These are phyloP conservation scores for Trichopoda pennipes DNA, from an alignment of 2,888 invertebrate species.

Conservation along the genomic window DNA sequence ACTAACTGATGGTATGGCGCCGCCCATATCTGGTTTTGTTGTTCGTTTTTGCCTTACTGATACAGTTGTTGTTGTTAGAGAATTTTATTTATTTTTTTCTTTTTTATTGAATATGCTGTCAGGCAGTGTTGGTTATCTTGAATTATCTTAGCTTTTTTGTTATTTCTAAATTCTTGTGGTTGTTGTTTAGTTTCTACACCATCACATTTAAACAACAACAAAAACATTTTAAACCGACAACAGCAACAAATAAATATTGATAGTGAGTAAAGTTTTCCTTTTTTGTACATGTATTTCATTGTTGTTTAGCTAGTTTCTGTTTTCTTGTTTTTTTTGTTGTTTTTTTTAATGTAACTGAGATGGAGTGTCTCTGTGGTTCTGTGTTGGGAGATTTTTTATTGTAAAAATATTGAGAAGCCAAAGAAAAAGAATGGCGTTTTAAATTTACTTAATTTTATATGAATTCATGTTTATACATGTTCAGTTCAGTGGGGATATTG, in stretches of 20 bases:
- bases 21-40: constrained; percentile 80
- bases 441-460: background rate
- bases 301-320: constrained; percentile 62
- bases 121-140: constrained; percentile 71
- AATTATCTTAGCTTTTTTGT: constrained; percentile 73
- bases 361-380: constrained; percentile 15
- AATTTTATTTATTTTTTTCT: constrained; percentile 43
- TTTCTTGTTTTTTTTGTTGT: constrained; percentile 38
- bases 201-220: constrained; percentile 46
- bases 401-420: constrained; percentile 31
- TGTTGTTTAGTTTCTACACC: constrained; percentile 55
- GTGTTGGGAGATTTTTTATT: constrained; percentile 23
- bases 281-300: constrained; percentile 21
- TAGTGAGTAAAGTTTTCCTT: constrained; percentile 50
- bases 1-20: constrained; percentile 77
- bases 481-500: constrained; percentile 26
- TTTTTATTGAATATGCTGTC: constrained; percentile 59
- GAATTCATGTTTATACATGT: background rate
- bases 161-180: constrained; percentile 47
- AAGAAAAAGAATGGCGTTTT: constrained; percentile 65
- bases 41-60: constrained; percentile 37
- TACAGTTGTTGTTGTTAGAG: constrained; percentile 45
- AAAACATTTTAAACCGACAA: constrained; percentile 17
- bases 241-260: constrained; percentile 63
- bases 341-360: constrained; percentile 51